These are phyloP conservation scores for Zosterops hypoxanthus DNA, from an alignment of 2,113 vertebrate genomes.

Conservation along the genomic window DNA sequence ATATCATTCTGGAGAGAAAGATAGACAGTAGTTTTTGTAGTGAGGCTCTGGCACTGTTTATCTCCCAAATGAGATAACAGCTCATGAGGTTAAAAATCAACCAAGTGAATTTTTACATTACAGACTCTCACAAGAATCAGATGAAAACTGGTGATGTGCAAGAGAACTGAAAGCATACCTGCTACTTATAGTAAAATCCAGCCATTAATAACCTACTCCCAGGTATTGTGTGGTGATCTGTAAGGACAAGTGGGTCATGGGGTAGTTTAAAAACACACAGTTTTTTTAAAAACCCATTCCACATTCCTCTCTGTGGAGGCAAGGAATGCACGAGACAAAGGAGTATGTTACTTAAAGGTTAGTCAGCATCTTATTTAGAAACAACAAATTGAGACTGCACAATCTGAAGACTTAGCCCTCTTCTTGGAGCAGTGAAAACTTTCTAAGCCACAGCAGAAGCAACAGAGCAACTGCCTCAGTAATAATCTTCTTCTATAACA, in stretches of 20 bases:
- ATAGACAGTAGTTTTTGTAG: neutral
- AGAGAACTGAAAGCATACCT: neutral
- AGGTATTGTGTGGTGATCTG: neutral
- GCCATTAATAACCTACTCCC: neutral
- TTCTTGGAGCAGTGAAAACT: neutral
- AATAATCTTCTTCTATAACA: neutral
- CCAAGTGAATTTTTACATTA: conserved; percentile 29
- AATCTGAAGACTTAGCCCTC: neutral
- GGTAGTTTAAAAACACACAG: neutral
- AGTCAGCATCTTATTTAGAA: neutral
- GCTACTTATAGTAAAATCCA: neutral
- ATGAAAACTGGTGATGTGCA: neutral
- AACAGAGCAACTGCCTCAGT: neutral
- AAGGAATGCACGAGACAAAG: neutral
- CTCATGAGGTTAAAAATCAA: conserved; percentile 14
- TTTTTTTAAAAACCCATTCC: neutral
- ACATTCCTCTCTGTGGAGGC: neutral
- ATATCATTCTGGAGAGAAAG: neutral
- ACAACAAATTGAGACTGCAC: neutral
- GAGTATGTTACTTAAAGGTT: neutral
- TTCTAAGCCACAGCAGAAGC: neutral
- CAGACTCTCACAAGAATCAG: neutral
- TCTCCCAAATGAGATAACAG: neutral
- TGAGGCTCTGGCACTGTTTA: neutral
- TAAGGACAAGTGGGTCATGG: neutral